phyloP scores from a whole-genome alignment of 2,113 vertebrate genomes.

The Circaetus cinerascens region DNA sequence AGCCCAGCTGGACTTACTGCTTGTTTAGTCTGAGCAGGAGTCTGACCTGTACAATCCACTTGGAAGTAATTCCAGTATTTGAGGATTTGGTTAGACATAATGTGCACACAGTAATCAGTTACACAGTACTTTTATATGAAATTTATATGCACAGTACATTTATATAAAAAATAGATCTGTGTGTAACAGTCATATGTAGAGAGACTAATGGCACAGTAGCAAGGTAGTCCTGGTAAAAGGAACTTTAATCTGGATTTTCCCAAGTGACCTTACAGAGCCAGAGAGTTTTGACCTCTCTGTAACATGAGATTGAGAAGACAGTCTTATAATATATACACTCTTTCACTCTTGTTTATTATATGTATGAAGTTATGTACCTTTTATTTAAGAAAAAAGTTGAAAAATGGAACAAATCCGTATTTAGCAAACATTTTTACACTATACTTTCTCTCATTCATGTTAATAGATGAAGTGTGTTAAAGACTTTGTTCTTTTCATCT shows the following conservation, averaged over 20 bases:
- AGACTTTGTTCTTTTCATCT: neutral
- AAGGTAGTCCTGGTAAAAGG: neutral
- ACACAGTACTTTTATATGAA: neutral
- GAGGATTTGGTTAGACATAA: neutral
- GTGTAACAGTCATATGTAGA: neutral
- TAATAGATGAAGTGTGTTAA: neutral
- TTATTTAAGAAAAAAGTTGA: neutral
- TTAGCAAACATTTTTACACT: neutral
- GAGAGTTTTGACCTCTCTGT: neutral
- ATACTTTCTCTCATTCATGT: neutral
- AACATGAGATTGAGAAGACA: neutral
- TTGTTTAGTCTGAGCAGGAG: neutral
- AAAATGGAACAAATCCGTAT: neutral
- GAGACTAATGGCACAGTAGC: neutral
- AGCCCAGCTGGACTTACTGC: neutral
- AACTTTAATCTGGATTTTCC: neutral
- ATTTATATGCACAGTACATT: neutral
- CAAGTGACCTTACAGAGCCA: neutral
- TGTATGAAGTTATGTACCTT: neutral
- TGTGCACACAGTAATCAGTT: neutral
- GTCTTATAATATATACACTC: neutral
- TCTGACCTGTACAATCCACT: neutral
- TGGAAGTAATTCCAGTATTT: neutral
- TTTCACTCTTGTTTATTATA: neutral
- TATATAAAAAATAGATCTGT: neutral